Percentiles rank a stretch among this genome's conserved stretches.
phyloP scores from a whole-genome alignment of 1,140 invertebrate genomes.

The Temnothorax curvispinosus region DNA sequence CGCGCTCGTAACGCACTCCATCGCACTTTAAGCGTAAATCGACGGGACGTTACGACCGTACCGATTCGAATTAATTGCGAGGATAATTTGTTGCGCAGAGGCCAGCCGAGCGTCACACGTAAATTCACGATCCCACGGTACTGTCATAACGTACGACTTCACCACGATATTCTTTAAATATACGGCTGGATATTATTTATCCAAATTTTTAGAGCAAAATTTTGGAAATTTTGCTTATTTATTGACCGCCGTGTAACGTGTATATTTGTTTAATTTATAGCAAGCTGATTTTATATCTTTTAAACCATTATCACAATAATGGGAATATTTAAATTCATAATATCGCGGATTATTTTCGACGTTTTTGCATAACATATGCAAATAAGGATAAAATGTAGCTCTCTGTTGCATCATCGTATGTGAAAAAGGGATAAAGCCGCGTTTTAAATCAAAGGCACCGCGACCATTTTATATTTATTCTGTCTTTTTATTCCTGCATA shows the following conservation, averaged over 20 bases:
- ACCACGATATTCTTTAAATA: conserved; percentile 18
- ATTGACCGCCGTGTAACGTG: not conserved
- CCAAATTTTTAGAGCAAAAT: not conserved
- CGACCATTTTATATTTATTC: conserved; percentile 24
- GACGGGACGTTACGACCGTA: not conserved
- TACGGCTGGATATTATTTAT: not conserved
- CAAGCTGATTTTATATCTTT: conserved; percentile 48
- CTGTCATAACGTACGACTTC: not conserved
- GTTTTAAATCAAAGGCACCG: conserved; percentile 28
- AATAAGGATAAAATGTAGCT: conserved; percentile 38
- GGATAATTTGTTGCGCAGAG: conserved; percentile 27
- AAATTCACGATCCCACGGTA: conserved; percentile 3
- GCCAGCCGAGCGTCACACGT: not conserved
- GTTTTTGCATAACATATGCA: conserved; percentile 48
- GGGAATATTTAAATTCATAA: conserved; percentile 56
- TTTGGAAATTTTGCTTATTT: conserved; percentile 10
- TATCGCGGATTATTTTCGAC: conserved; percentile 50
- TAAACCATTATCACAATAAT: conserved; percentile 39
- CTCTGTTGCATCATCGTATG: not conserved
- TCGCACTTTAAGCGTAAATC: conserved; percentile 21
- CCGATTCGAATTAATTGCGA: conserved; percentile 30
- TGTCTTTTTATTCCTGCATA: not conserved
- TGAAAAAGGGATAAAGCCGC: not conserved
- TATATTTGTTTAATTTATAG: conserved; percentile 39
- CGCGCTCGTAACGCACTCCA: not conserved